A percentile compares a stretch with the other conserved stretches of the same genome.
phyloP scores from a whole-genome alignment of 2,113 vertebrate species.

The Notothenia rossii region DNA sequence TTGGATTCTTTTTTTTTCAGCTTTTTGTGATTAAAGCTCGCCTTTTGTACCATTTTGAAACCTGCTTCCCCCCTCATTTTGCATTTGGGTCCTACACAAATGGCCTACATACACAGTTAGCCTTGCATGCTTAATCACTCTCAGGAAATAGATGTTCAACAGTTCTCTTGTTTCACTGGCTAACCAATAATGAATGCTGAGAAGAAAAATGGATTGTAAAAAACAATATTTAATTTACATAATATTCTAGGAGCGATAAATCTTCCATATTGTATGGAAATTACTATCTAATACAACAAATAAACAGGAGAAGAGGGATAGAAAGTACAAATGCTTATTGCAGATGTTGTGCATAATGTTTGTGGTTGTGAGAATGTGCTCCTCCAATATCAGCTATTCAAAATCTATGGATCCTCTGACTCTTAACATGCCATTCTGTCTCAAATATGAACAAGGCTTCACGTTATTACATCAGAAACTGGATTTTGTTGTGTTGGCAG shows the following conservation, averaged over 20 bases:
- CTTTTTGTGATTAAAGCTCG: too few relatives aligned
- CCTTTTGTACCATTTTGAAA: too few relatives aligned
- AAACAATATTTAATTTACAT: not conserved
- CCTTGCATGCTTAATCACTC: slow-evolving; percentile 39
- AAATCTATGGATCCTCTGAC: not conserved
- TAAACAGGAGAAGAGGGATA: not conserved
- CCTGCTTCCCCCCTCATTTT: too few relatives aligned
- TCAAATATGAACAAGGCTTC: not conserved
- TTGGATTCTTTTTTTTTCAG: too few relatives aligned
- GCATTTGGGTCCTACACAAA: not conserved
- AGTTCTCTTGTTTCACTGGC: slow-evolving; percentile 21
- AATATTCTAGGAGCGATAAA: not conserved
- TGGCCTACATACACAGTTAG: slow-evolving; percentile 52
- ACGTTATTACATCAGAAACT: not conserved
- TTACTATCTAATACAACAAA: not conserved
- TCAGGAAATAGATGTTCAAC: slow-evolving; percentile 34
- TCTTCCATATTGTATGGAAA: not conserved
- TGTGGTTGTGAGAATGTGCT: slow-evolving; percentile 17
- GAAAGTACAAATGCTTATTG: not conserved
- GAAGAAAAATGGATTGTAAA: not conserved
- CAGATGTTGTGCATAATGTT: slow-evolving; percentile 21
- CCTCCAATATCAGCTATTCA: not conserved
- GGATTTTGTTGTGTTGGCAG: not conserved
- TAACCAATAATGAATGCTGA: not conserved
- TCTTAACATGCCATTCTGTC: not conserved